These are phyloP conservation scores for Haliclona indistincta DNA, from an alignment of 37 sponge, comb jelly and placozoan species.

Conservation along the genomic window DNA sequence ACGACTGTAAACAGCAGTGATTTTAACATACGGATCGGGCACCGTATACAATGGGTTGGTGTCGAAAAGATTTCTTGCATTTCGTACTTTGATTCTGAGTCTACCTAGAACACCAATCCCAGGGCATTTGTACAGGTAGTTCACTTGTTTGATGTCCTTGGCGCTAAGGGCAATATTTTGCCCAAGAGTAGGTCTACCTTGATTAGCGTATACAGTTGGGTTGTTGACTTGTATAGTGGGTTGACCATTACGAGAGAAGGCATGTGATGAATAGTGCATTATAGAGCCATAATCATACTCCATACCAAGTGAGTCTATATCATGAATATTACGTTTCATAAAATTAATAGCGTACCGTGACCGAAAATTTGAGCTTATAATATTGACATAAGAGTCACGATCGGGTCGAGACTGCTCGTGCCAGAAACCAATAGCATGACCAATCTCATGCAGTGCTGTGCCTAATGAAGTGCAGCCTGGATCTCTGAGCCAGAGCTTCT, in stretches of 20 bases:
- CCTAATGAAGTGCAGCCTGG: too few relatives aligned
- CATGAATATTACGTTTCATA: background rate
- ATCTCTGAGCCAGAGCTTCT: too few relatives aligned
- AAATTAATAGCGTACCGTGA: background rate
- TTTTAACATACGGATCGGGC: too few relatives aligned
- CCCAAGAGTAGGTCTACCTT: conserved; percentile 25
- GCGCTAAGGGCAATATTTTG: too few relatives aligned
- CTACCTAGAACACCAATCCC: too few relatives aligned
- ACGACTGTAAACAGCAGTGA: too few relatives aligned
- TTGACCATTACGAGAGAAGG: conserved; percentile 19
- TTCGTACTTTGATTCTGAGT: too few relatives aligned
- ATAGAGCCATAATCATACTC: conserved; percentile 43
- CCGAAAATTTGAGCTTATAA: background rate
- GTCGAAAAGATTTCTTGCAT: too few relatives aligned
- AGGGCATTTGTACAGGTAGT: too few relatives aligned
- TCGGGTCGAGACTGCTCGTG: conserved; percentile 11
- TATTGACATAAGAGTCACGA: background rate
- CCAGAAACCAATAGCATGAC: background rate
- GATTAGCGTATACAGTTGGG: too few relatives aligned
- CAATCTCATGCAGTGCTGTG: background rate
- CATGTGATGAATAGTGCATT: conserved; percentile 44
- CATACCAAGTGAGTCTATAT: conserved; percentile 6
- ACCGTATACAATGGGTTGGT: too few relatives aligned
- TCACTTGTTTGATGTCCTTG: too few relatives aligned
- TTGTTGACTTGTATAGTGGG: conserved; percentile 28